phyloP scores from a whole-genome alignment of 2,888 invertebrate species.

The Drosophila diplacantha region DNA sequence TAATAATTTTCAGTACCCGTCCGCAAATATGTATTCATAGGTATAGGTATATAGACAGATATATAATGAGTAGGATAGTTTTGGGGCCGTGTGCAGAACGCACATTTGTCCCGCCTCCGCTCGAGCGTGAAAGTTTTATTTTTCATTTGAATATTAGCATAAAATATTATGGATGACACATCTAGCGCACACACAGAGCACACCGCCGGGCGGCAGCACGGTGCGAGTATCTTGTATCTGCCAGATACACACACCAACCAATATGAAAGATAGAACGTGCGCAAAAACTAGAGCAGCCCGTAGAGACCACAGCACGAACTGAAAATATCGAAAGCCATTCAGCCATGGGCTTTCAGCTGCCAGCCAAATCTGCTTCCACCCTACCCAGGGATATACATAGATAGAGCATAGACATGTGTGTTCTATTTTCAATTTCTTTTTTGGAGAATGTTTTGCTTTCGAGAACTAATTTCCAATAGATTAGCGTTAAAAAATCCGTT shows the following conservation, averaged over 20 bases:
- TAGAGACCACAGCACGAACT: constrained; percentile 13
- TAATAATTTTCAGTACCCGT: constrained; percentile 38
- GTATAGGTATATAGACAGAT: constrained; percentile 16
- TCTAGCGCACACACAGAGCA: constrained; percentile 53
- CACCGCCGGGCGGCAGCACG: constrained; percentile 25
- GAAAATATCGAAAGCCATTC: constrained; percentile 56
- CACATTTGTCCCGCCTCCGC: constrained; percentile 70
- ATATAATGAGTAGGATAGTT: constrained; percentile 46
- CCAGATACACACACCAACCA: constrained; percentile 20
- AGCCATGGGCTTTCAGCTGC: constrained; percentile 56
- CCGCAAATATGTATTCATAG: constrained; percentile 20
- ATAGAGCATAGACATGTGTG: constrained; percentile 16
- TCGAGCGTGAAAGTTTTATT: constrained; percentile 65
- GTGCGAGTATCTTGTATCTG: constrained; percentile 47
- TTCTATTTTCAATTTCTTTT: constrained; percentile 66
- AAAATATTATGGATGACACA: constrained; percentile 73
- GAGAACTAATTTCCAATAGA: constrained; percentile 69
- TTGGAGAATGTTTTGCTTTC: constrained; percentile 59
- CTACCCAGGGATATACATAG: constrained; percentile 19
- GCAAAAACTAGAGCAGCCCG: constrained; percentile 34
- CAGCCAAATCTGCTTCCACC: constrained; percentile 29
- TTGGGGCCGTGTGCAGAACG: constrained; percentile 68
- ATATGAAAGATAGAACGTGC: constrained; percentile 23
- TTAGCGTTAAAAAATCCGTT: constrained; percentile 57
- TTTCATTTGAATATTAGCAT: constrained; percentile 68